Evolutionary conservation across 2,113 vertebrate species (phyloP).

Genomic region (Eulemur macaco): DNA sequence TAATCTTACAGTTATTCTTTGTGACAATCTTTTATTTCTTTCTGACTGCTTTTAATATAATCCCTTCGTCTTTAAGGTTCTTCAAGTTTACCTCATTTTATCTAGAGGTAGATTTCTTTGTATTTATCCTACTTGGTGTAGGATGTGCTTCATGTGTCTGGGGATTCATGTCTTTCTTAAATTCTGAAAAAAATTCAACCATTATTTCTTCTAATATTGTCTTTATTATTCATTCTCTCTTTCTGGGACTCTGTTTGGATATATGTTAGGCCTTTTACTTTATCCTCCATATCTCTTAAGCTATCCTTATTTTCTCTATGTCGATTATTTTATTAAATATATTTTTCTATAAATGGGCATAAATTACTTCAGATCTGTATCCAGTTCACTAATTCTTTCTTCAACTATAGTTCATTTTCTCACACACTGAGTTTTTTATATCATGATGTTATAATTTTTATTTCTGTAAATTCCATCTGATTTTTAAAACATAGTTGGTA

Average conservation of each 20-base stretch:
- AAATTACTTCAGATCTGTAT: slow-evolving; percentile 16
- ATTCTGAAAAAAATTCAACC: background rate
- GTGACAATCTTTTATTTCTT: background rate
- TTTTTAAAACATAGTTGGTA: background rate
- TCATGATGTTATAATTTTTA: slow-evolving; percentile 11
- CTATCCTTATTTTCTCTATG: background rate
- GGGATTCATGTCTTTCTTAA: background rate
- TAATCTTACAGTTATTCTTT: background rate
- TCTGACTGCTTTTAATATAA: background rate
- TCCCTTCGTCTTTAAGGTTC: background rate
- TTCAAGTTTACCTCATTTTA: background rate
- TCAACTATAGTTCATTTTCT: background rate
- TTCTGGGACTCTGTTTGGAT: background rate
- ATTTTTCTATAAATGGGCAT: background rate
- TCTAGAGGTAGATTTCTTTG: background rate
- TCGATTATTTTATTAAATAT: background rate
- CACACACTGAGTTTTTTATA: background rate
- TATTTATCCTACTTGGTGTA: background rate
- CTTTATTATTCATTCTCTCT: background rate
- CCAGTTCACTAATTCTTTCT: background rate
- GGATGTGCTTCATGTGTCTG: background rate
- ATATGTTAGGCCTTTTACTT: background rate
- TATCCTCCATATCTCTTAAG: background rate
- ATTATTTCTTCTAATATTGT: background rate
- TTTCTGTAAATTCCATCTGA: background rate